These are phyloP conservation scores for Spicauda simplicius DNA, from an alignment of 2,888 invertebrate genomes.

Conservation along the genomic window DNA sequence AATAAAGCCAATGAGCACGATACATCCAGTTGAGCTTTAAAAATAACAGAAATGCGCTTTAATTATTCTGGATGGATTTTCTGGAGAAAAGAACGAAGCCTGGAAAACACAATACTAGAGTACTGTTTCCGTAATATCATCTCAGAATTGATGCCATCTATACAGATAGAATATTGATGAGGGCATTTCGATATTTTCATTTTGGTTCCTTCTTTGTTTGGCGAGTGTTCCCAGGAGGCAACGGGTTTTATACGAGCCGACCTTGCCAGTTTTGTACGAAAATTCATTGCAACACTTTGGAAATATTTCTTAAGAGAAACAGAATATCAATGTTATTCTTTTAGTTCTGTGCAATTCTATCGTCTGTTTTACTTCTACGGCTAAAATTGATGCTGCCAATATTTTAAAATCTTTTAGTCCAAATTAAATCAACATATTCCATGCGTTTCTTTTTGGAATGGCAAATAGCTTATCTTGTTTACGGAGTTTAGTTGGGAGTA, in stretches of 20 bases:
- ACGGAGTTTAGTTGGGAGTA: background rate
- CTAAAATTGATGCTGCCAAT: too few species aligned
- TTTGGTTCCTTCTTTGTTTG: conserved; percentile 11
- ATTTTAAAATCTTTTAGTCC: background rate
- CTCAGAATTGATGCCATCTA: background rate
- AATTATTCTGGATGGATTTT: too few species aligned
- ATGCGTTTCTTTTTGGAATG: background rate
- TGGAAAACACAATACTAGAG: too few species aligned
- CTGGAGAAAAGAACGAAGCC: too few species aligned
- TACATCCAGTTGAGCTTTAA: too few species aligned
- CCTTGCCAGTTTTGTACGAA: conserved; percentile 15
- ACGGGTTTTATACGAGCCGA: conserved; percentile 11
- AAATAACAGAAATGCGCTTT: too few species aligned
- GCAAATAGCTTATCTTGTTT: background rate
- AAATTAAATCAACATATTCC: background rate
- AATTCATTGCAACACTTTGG: conserved; percentile 23
- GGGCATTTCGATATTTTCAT: conserved; percentile 9
- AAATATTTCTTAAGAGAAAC: conserved; percentile 11
- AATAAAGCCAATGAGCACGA: background rate
- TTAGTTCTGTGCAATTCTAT: background rate
- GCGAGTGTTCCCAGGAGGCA: conserved; percentile 7
- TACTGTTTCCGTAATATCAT: too few species aligned
- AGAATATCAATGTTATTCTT: background rate
- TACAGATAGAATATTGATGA: conserved; percentile 8
- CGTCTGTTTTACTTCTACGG: too few species aligned